Base-by-base conservation (phyloP, 1,140 invertebrate species). In the Helicorthomorpha holstii region DNA sequence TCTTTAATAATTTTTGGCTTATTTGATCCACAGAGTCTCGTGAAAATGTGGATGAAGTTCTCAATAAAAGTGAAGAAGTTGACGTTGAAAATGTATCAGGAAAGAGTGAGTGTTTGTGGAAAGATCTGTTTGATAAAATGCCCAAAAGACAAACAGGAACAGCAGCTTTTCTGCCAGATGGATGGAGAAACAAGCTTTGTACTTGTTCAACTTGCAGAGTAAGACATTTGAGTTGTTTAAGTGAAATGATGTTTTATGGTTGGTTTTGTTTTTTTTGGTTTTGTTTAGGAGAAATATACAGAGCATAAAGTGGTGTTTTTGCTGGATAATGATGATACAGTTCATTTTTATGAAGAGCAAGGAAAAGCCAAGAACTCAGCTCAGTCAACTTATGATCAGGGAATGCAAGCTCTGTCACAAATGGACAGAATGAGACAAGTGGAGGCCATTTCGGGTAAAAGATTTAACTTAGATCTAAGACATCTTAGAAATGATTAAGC, bases 291-390 rank as follows among this genome's bases (percentile, higher is more conserved):
- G 52, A 69, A 82, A 60, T 90, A 90, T 60, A 73, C 43, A 16
- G 16, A 50, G 27, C 66, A 80, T 27, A 72, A 76, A 25, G 66
- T 90, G 14, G 59, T 68, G 43, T 96, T 82, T 68, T 64, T 96
- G 29, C 64, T 81, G 3, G 88, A 94, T 69, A 67, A 73, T 12
- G 76, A 81, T 57, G 92, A 97, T 61, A 89, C 85, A 23, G 83
- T 93, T 0, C 76, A 78, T 53, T 76, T 76, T 1, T 96, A 96
- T 67, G 90, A 95, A 70, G 79, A 82, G 59, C 75, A 81, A 57
- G 69, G 68, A 0, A 62, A 64, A 49, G 50, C 49, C 19, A 47
- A 48, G 45, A 45, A 62, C 50, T 49, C 26, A 49, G 27, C 55
- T 51, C 22, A 56, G 44, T 61, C 61, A 2, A 77, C 77, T 48